These are phyloP conservation scores for Lophotriccus pileatus DNA, from an alignment of 2,797 vertebrate genomes.

Conservation along the genomic window DNA sequence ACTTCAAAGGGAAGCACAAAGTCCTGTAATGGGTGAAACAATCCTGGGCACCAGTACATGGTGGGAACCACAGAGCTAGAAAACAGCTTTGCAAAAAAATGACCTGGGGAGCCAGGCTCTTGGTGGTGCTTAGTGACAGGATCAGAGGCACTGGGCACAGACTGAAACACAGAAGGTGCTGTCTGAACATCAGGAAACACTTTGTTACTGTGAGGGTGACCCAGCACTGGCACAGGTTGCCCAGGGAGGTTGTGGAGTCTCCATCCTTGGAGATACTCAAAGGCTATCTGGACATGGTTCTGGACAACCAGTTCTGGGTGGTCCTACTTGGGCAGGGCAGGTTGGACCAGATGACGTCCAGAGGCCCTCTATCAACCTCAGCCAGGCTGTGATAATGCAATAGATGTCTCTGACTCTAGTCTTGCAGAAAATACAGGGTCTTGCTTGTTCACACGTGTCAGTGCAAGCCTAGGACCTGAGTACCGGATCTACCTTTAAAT, in stretches of 20 bases:
- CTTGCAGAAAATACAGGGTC: background rate
- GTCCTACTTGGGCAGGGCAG: background rate
- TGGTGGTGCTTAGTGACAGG: background rate
- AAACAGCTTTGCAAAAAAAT: background rate
- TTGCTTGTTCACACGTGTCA: background rate
- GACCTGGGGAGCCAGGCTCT: background rate
- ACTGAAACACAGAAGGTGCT: background rate
- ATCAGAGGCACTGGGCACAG: background rate
- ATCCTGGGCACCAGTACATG: rapidly evolving
- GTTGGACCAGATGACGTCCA: background rate
- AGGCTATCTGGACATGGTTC: background rate
- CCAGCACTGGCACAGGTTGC: background rate
- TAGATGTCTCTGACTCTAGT: background rate
- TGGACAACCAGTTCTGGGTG: background rate
- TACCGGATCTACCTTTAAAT: background rate
- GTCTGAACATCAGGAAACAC: background rate
- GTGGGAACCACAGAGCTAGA: background rate
- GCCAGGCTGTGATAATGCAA: background rate
- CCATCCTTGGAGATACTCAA: background rate
- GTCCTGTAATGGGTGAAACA: background rate
- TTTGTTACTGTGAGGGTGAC: background rate
- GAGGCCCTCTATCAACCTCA: background rate
- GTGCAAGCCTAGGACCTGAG: background rate
- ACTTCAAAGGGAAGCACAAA: background rate
- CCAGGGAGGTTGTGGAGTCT: background rate